Conservation (phyloP, 2,888 invertebrate species). For the Diogma glabrata region DNA sequence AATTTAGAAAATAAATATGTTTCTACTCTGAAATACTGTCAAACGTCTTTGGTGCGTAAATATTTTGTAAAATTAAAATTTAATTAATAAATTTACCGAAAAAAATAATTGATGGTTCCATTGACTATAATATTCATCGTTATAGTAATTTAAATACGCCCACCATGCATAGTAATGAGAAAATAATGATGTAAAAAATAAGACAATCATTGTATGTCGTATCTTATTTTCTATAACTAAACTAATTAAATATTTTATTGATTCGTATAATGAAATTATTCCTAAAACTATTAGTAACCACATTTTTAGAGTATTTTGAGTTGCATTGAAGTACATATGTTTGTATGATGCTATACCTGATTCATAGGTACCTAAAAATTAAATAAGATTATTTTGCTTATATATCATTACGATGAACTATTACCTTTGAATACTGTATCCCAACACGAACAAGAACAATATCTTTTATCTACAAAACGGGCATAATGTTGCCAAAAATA, state of each 20-base stretch:
- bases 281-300: conserved; percentile 49
- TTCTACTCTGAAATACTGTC: too few species aligned
- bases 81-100: conserved; percentile 36
- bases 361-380: conserved; percentile 47
- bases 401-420: too few species aligned
- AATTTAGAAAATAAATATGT: too few species aligned
- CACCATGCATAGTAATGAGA: conserved; percentile 61
- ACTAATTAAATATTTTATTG: conserved; percentile 42
- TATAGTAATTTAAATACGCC: conserved; percentile 58
- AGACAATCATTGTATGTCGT: conserved; percentile 47
- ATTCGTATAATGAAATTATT: conserved; percentile 48
- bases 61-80: too few species aligned
- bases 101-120: conserved; percentile 59
- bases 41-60: too few species aligned
- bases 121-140: conserved; percentile 56
- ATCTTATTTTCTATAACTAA: conserved; percentile 41
- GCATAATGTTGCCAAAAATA: conserved; percentile 58
- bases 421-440: conserved; percentile 64
- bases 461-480: conserved; percentile 48
- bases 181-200: conserved; percentile 50
- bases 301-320: conserved; percentile 51
- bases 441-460: conserved; percentile 63
- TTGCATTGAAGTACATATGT: conserved; percentile 59
- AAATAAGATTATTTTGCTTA: too few species aligned
- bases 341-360: conserved; percentile 57